Conservation (phyloP, 2,113 vertebrate species). For the Origma solitaria region DNA sequence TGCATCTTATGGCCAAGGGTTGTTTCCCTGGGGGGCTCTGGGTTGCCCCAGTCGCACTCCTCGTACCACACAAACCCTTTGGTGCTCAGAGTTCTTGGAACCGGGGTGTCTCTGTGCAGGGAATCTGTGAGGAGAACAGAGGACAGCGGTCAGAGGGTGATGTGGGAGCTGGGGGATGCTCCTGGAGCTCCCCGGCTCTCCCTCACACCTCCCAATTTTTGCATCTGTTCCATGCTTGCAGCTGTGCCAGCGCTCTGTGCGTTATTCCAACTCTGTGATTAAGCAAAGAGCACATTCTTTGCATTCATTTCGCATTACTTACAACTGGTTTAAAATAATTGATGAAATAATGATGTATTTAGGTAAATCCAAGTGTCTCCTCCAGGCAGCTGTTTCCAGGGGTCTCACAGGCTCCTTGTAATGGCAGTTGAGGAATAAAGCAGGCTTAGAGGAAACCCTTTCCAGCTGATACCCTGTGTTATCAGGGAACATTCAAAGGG, state of each 20-base stretch:
- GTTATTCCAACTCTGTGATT: not conserved
- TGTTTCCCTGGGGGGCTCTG: not conserved
- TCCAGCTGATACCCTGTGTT: not conserved
- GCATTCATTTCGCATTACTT: not conserved
- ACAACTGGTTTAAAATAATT: not conserved
- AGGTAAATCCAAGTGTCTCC: not conserved
- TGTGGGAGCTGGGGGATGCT: not conserved
- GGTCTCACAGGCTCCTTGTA: fast-evolving
- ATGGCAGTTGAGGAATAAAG: not conserved
- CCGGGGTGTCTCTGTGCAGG: fast-evolving
- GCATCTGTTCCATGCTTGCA: fast-evolving
- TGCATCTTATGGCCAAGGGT: not conserved
- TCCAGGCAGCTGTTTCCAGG: not conserved
- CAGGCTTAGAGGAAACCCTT: not conserved
- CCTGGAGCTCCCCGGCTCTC: not conserved
- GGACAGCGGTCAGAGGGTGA: not conserved
- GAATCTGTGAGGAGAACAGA: not conserved
- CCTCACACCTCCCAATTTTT: not conserved
- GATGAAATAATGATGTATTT: not conserved
- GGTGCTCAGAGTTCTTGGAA: not conserved
- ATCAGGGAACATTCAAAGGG: not conserved
- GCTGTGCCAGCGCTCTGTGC: not conserved
- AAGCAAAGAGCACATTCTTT: not conserved
- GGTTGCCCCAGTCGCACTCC: fast-evolving
- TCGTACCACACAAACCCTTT: fast-evolving